These are phyloP conservation scores for Ashinkailepas kermadecensis DNA, from an alignment of 2,888 invertebrate genomes.

Conservation along the genomic window DNA sequence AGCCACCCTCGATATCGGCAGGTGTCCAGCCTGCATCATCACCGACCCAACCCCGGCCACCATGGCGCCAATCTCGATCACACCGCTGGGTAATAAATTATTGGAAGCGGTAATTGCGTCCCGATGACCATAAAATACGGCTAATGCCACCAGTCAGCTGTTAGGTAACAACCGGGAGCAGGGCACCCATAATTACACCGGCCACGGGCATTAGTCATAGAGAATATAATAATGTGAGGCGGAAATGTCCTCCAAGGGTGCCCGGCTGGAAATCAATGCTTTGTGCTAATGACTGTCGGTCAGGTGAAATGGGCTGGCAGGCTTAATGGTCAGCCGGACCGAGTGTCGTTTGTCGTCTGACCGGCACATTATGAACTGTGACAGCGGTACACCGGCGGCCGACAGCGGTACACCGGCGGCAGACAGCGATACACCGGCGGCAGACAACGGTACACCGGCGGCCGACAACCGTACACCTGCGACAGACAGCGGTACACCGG, in stretches of 20 bases:
- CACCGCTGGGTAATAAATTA: not conserved
- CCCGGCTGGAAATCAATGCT: not conserved
- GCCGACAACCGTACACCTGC: too few species aligned
- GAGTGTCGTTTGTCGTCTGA: not conserved
- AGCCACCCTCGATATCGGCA: too few species aligned
- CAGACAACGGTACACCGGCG: too few species aligned
- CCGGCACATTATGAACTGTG: not conserved
- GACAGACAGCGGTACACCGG: too few species aligned
- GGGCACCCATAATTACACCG: not conserved
- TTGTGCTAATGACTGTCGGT: not conserved
- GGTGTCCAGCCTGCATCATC: too few species aligned
- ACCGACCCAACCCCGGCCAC: too few species aligned
- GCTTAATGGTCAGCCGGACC: not conserved
- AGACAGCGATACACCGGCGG: too few species aligned
- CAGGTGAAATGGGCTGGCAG: not conserved
- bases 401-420: too few species aligned
- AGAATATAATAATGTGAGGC: not conserved
- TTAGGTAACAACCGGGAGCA: not conserved
- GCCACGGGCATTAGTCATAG: not conserved
- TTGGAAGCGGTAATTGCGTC: not conserved
- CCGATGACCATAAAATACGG: not conserved
- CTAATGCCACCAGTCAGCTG: slow-evolving; percentile 13
- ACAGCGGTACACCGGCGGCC: not conserved
- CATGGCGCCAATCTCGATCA: too few species aligned
- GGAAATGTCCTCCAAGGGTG: not conserved